Percentiles rank a stretch among this genome's conserved stretches.
phyloP scores from a whole-genome alignment of 2,888 invertebrate genomes.

The Agrilus biguttatus region DNA sequence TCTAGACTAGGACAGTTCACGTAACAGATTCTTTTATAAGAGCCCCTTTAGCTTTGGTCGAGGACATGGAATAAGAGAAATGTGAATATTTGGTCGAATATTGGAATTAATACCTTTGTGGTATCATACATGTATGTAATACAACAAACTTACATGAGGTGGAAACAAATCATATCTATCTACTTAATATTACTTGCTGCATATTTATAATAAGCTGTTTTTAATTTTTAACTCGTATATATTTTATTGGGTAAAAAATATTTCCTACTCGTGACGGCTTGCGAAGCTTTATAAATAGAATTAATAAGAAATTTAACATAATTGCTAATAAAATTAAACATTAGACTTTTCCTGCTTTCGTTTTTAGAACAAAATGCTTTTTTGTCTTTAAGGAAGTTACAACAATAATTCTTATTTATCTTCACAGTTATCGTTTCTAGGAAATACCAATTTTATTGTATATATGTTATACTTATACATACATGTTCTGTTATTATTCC shows the following conservation, averaged over 20 bases:
- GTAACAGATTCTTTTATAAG: slow-evolving; percentile 25
- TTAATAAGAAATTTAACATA: too few species aligned
- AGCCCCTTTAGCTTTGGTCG: slow-evolving; percentile 29
- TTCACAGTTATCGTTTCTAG: too few species aligned
- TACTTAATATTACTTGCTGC: slow-evolving; percentile 1
- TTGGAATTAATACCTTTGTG: slow-evolving; percentile 8
- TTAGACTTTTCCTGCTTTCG: background rate
- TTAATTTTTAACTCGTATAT: background rate
- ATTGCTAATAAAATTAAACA: background rate
- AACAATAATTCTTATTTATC: too few species aligned
- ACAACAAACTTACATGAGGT: slow-evolving; percentile 11
- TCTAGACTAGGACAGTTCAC: slow-evolving; percentile 25
- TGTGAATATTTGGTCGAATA: too few species aligned
- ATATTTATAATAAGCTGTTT: background rate
- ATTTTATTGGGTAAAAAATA: slow-evolving; percentile 1
- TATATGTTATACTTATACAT: too few species aligned
- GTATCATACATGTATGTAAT: background rate
- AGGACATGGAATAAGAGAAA: slow-evolving; percentile 21
- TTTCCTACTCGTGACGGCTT: slow-evolving; percentile 1
- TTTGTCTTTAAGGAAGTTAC: too few species aligned
- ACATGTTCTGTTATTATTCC: too few species aligned
- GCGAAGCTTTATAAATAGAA: too few species aligned
- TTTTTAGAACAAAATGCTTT: background rate
- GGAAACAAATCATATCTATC: slow-evolving; percentile 8
- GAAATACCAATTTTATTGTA: too few species aligned